These are phyloP conservation scores for Holcopasites calliopsidis DNA, from an alignment of 1,140 invertebrate genomes.

Conservation along the genomic window DNA sequence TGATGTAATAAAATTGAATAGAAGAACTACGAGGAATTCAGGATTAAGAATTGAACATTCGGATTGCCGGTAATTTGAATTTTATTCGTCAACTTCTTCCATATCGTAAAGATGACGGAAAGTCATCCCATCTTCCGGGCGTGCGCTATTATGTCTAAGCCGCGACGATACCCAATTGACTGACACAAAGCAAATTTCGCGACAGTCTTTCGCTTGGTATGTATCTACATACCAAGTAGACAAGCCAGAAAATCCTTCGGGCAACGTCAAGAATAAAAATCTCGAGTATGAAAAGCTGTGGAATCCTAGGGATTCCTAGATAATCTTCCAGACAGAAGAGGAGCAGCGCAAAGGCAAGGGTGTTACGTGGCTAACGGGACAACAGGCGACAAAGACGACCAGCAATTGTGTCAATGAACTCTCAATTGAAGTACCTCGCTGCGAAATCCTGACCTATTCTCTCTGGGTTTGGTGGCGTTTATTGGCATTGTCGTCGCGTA, in stretches of 20 bases:
- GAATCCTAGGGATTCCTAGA: not conserved
- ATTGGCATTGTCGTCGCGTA: conserved; percentile 33
- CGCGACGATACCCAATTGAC: too few species aligned
- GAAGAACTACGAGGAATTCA: too few species aligned
- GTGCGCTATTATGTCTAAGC: too few species aligned
- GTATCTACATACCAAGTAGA: too few species aligned
- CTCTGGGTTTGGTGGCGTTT: conserved; percentile 1
- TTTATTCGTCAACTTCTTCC: too few species aligned
- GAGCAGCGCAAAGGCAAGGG: not conserved
- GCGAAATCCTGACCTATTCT: conserved; percentile 20
- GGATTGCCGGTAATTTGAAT: too few species aligned
- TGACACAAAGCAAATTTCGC: not conserved
- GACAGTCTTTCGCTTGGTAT: too few species aligned
- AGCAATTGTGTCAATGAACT: not conserved
- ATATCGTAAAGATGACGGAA: too few species aligned
- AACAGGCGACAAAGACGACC: not conserved
- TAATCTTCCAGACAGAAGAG: too few species aligned
- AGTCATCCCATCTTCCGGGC: too few species aligned
- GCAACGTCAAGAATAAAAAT: not conserved
- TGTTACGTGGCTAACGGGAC: not conserved
- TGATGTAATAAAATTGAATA: too few species aligned
- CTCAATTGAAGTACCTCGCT: not conserved
- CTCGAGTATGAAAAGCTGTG: not conserved
- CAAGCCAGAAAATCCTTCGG: not conserved
- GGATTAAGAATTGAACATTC: too few species aligned